These are phyloP conservation scores for Boulengeromyrus knoepffleri DNA, from an alignment of 2,113 vertebrate genomes.

Conservation along the genomic window DNA sequence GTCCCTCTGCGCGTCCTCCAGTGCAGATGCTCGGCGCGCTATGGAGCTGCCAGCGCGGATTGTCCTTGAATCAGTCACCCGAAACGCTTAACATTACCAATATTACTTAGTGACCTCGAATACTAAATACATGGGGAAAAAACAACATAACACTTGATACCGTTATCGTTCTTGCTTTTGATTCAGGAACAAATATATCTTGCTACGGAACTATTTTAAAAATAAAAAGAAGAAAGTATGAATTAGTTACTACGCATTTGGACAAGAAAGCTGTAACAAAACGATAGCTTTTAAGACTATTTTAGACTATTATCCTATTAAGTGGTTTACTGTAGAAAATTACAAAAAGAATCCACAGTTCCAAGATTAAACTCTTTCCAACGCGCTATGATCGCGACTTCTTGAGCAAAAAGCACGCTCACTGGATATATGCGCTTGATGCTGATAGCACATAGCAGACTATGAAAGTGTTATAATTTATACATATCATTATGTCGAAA, in stretches of 20 bases:
- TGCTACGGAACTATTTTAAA: background rate
- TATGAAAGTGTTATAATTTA: too few relatives aligned
- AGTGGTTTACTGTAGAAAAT: too few relatives aligned
- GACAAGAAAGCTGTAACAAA: too few relatives aligned
- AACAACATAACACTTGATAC: background rate
- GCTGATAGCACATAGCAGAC: too few relatives aligned
- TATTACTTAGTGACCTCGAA: background rate
- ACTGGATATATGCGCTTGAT: too few relatives aligned
- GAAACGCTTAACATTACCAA: background rate
- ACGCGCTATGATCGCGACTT: too few relatives aligned
- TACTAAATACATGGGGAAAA: background rate
- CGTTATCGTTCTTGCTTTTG: background rate
- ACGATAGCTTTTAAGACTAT: too few relatives aligned
- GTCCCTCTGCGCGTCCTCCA: background rate
- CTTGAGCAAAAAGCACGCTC: too few relatives aligned
- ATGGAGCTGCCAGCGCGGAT: background rate
- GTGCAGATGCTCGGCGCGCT: background rate
- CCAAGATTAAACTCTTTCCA: too few relatives aligned
- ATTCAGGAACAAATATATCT: background rate
- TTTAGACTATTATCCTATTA: too few relatives aligned
- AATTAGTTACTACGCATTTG: background rate
- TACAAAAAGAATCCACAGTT: too few relatives aligned
- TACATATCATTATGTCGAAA: too few relatives aligned
- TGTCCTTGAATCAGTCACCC: background rate
- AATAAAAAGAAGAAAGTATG: background rate